Evolutionary conservation across 2,113 vertebrate genomes (phyloP), one percentile per base, ranked within the genome.

Genomic region (Platycercus adscitus): DNA sequence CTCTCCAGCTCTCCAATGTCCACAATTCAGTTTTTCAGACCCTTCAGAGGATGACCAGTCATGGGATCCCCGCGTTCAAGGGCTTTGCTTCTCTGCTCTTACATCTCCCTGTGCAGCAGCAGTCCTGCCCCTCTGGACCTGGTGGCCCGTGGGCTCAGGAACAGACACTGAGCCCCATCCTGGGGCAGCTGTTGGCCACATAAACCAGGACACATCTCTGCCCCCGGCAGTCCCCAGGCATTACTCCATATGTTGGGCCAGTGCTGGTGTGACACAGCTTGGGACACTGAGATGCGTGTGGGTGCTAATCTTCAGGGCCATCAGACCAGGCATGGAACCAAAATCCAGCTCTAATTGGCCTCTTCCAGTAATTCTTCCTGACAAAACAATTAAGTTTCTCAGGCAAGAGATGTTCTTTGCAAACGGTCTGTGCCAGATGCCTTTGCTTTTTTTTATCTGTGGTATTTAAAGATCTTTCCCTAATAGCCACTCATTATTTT

Each of bases 311-410:
- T 92, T 35, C 5, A 37, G 69, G 93, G 52, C 80, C 90, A 95
- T 96, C 88, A 56, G 85, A 56, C n/a, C 65, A 81, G 83, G 72
- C 88, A 88, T 41, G 2, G 23, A 64, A 78, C 61, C 37, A 90
- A 92, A 78, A 88, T 61, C 80, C 90, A 65, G 88, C 61, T 96
- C 86, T 97, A 95, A 96, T 93, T 96, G 65, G 90, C 90, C 90
- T 81, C n/a, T 31, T 86, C 88, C 90, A 37, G 83, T 94, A 95
- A 93, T 94, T 96, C 72, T 86, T 92, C 93, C 92, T 86, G 80
- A 93, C 80, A 95, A 94, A 95, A 84, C 90, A 96, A 92, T 96
- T 94, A 93, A 95, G 64, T 92, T 96, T 96, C 90, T 95, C 88
- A 96, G 93, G 96, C 95, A 81, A 95, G 77, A 94, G 90, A 91